These are phyloP conservation scores for Dasypogon diadema DNA, from an alignment of 2,888 invertebrate species.

Conservation along the genomic window DNA sequence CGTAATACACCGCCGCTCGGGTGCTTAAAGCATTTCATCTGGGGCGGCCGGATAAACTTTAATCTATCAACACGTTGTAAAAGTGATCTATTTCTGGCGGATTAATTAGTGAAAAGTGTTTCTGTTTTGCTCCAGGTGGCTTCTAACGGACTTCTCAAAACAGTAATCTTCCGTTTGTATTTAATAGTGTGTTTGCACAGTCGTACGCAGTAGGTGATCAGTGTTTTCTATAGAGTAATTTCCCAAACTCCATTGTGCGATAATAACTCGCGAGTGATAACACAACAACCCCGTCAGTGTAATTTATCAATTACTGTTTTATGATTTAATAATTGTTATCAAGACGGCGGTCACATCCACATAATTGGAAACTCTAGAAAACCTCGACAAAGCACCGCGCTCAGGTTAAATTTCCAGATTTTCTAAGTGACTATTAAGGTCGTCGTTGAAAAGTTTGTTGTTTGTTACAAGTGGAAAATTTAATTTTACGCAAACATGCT, in stretches of 20 bases:
- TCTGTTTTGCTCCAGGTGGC: background rate
- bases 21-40: constrained; percentile 1
- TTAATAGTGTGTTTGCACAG: background rate
- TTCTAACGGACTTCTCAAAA: background rate
- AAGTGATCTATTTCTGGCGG: background rate
- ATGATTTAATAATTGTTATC: constrained; percentile 21
- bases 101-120: background rate
- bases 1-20: background rate
- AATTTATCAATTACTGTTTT: constrained; percentile 1
- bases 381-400: background rate
- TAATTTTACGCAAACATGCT: constrained; percentile 8
- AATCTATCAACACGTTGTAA: background rate
- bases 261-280: constrained; percentile 12
- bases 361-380: constrained; percentile 13
- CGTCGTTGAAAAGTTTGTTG: constrained; percentile 26
- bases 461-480: background rate
- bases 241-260: too few relatives aligned
- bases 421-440: constrained; percentile 30
- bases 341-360: background rate
- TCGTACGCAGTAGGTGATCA: too few relatives aligned
- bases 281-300: background rate
- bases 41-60: background rate
- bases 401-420: constrained; percentile 4
- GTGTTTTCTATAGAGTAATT: too few relatives aligned
- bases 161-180: background rate